Percentiles rank a stretch among this genome's conserved stretches.
Evolutionary conservation across 64 coral and sea anemone genomes (phyloP).

Genomic region (Montipora foliosa): DNA sequence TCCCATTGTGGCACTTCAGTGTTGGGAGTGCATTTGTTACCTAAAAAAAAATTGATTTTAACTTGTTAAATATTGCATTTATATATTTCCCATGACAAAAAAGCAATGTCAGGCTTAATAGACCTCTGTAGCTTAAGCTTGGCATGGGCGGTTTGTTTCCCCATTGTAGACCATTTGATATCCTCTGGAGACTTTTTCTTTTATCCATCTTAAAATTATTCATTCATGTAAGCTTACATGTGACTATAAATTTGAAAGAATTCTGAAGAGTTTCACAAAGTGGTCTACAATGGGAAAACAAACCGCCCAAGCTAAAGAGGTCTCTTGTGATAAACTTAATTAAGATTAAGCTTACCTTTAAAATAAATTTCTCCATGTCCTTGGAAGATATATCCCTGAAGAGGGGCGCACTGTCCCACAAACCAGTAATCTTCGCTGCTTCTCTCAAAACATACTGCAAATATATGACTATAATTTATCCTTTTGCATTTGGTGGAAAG

Average conservation of each 20-base stretch:
- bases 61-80: conserved; percentile 58
- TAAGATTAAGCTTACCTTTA: conserved; percentile 39
- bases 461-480: conserved; percentile 17
- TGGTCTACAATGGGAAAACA: neutral
- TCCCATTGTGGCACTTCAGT: conserved; percentile 57
- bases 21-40: conserved; percentile 59
- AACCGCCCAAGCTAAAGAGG: neutral
- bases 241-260: neutral
- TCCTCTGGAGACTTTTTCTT: conserved; percentile 2
- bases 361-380: conserved; percentile 58
- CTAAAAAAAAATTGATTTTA: conserved; percentile 58
- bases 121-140: neutral
- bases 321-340: conserved; percentile 30
- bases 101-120: conserved; percentile 56
- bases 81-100: conserved; percentile 52
- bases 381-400: conserved; percentile 55
- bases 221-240: neutral
- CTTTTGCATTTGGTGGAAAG: conserved; percentile 38
- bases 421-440: conserved; percentile 52
- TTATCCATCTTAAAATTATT: conserved; percentile 21
- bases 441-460: conserved; percentile 70
- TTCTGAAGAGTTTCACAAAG: neutral
- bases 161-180: neutral
- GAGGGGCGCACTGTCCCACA: conserved; percentile 51
- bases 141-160: neutral